Evolutionary conservation across 2,797 vertebrate species (phyloP).

Genomic region (Nasua narica): DNA sequence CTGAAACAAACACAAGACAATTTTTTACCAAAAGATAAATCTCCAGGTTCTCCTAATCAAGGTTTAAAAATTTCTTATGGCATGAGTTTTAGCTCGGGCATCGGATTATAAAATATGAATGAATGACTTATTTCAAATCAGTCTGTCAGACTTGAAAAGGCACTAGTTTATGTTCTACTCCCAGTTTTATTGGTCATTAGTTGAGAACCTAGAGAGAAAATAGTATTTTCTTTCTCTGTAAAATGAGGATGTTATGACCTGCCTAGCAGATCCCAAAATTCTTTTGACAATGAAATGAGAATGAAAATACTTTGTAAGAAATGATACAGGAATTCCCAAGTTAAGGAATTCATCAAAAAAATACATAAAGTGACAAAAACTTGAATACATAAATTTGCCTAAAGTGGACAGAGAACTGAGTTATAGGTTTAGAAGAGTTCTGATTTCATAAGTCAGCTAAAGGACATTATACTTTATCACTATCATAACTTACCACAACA

Average conservation of each 20-base stretch:
- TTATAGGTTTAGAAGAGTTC: background rate
- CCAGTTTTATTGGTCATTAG: background rate
- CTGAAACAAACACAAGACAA: background rate
- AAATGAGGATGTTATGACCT: background rate
- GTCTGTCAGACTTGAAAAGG: background rate
- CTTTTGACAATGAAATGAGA: background rate
- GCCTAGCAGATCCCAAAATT: background rate
- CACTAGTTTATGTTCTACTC: background rate
- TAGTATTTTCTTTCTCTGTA: conserved; percentile 13
- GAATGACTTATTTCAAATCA: background rate
- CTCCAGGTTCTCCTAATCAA: background rate
- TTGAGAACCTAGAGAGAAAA: background rate
- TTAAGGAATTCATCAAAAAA: conserved; percentile 32
- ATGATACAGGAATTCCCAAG: background rate
- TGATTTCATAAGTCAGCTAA: background rate
- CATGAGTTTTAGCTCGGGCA: background rate
- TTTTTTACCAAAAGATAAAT: background rate
- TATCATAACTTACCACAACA: conserved; percentile 88
- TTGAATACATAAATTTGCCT: background rate
- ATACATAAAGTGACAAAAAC: background rate
- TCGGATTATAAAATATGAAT: background rate
- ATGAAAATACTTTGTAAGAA: background rate
- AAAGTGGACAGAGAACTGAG: background rate
- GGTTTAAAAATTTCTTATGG: background rate
- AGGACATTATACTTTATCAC: background rate